A percentile compares a stretch with the other conserved stretches of the same genome.
These are phyloP conservation scores for Pandemis heparana DNA, from an alignment of 2,888 invertebrate species.

Conservation along the genomic window DNA sequence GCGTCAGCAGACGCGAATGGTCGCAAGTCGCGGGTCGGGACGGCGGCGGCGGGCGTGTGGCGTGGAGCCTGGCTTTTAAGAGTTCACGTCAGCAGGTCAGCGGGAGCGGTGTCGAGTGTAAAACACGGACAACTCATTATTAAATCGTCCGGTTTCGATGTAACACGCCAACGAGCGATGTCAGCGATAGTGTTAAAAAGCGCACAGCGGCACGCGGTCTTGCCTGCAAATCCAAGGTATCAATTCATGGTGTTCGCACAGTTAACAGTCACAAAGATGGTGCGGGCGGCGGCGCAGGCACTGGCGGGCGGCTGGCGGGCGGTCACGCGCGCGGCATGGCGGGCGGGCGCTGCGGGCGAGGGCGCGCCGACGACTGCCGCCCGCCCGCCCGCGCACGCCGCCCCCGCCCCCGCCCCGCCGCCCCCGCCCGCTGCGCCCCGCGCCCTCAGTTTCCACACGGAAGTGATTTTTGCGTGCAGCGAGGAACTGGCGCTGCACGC, in stretches of 20 bases:
- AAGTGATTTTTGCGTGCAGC: conserved; percentile 19
- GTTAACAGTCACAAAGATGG: conserved; percentile 5
- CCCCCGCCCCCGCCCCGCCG: conserved; percentile 8
- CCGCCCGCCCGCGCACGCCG: conserved; percentile 14
- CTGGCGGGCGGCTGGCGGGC: conserved; percentile 5
- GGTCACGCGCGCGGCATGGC: conserved; percentile 29
- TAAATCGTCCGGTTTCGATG: background rate
- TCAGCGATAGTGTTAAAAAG: background rate
- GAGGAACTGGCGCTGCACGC: background rate
- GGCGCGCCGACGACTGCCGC: conserved; percentile 44
- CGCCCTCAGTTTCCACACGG: conserved; percentile 10
- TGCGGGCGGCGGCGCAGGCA: conserved; percentile 5
- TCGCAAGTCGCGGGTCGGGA: background rate
- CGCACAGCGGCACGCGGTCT: conserved; percentile 19
- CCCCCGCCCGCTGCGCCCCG: background rate
- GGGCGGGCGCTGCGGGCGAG: conserved; percentile 43
- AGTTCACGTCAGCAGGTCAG: background rate
- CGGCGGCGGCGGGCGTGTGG: background rate
- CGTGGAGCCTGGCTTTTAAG: background rate
- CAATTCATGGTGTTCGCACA: conserved; percentile 39
- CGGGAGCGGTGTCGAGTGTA: background rate
- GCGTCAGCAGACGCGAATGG: too few relatives aligned
- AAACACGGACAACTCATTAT: background rate
- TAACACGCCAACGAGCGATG: background rate
- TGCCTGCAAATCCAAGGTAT: conserved; percentile 38